phyloP scores from a whole-genome alignment of 2,888 invertebrate genomes.

The Acheta domesticus region DNA sequence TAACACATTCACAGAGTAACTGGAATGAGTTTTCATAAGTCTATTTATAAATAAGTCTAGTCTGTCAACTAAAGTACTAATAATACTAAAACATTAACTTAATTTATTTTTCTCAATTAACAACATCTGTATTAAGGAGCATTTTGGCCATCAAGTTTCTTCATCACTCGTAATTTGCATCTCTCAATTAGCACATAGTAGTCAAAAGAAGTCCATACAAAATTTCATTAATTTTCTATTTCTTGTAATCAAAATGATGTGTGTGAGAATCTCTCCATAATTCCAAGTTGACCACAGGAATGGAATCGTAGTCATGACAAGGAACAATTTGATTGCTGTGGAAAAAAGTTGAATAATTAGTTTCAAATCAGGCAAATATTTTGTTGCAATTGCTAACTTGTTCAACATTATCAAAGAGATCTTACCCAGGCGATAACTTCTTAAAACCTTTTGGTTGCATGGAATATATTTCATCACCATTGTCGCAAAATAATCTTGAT shows the following conservation, averaged over 20 bases:
- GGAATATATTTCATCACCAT: slow-evolving; percentile 63
- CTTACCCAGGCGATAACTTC: slow-evolving; percentile 30
- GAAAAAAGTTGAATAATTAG: slow-evolving; percentile 40
- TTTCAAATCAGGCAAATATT: slow-evolving; percentile 18
- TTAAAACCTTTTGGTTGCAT: slow-evolving; percentile 54
- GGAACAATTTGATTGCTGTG: slow-evolving; percentile 63
- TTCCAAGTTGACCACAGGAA: slow-evolving; percentile 62
- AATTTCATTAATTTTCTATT: slow-evolving; percentile 2
- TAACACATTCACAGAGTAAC: not conserved
- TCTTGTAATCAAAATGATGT: slow-evolving; percentile 25
- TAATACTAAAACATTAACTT: no score
- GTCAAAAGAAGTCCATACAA: not conserved
- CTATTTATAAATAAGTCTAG: not conserved
- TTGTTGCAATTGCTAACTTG: not conserved
- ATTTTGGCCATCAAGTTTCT: not conserved
- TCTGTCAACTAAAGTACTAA: no score
- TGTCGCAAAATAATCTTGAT: slow-evolving; percentile 76
- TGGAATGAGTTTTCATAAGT: not conserved
- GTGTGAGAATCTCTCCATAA: slow-evolving; percentile 54
- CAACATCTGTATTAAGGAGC: not conserved
- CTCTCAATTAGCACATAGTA: not conserved
- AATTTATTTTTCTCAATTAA: not conserved
- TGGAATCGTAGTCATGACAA: slow-evolving; percentile 52
- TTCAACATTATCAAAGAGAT: not conserved
- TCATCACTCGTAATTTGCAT: not conserved